Base-by-base conservation (phyloP, 2,888 invertebrate species). In the Agonopterix heracliana region DNA sequence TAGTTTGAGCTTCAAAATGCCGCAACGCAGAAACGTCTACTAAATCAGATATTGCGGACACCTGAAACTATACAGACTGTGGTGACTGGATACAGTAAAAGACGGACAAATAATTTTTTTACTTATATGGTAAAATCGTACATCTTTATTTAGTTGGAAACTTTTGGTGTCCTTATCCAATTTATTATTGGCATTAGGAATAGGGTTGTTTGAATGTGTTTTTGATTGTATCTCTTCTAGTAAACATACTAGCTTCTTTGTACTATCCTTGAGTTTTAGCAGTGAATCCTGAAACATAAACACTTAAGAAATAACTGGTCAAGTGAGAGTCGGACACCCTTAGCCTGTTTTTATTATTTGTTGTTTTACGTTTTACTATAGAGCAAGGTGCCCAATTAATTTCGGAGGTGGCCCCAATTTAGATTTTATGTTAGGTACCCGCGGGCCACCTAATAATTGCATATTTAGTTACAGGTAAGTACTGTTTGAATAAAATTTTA, bases 171-270 rank as follows among this genome's bases (percentile, higher is more conserved):
- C 5, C 26, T 26, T 26, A 26, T 26, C 26, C 26, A 26, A 7
- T 26, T 26, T 26, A 26, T 7, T 26, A 26, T 5, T 5, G 5
- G 1, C 26, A 26, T 26, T 26, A 26, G 5, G 26, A 26, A 26
- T 26, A 26, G 26, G 26, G 26, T 26, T 26, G 26, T 7, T 26
- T 26, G 67, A 52, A 51, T 60, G 62, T 10, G 74, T 75, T 61
- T 79, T 82, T 1, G 61, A 55, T 50, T 83, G 76, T 56, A 85
- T 73, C 47, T 79, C 74, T 52, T 85, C 81, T 26, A 85, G 53
- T 44, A 85, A 55, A 53, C 56, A 54, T 38, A 85, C 54, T 4
- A 85, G 57, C 54, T 78, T 77, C 55, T 66, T 78, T 1, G 85
- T 85, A 53, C 85, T 84, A 13, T 79, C 72, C 56, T 81, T 81